Evolutionary conservation across 2,888 invertebrate genomes (phyloP).

Genomic region (Mythimna lalbum): DNA sequence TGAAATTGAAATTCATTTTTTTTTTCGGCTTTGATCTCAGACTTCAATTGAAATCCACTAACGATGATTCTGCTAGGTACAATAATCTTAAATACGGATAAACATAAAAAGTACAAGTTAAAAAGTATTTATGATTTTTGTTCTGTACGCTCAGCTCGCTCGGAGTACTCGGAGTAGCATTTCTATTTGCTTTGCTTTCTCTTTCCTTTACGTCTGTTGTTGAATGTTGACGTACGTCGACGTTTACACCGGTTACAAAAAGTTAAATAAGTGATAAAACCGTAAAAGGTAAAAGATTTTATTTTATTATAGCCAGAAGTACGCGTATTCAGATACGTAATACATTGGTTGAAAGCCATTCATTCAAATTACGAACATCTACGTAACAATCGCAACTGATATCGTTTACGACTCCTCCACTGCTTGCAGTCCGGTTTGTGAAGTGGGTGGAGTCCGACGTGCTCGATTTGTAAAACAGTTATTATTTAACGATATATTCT

Average conservation of each 20-base stretch:
- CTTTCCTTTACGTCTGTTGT: constrained; percentile 22
- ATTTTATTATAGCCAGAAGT: background rate
- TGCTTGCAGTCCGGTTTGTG: constrained; percentile 57
- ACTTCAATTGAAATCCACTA: background rate
- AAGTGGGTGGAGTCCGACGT: constrained; percentile 62
- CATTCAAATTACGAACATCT: constrained; percentile 22
- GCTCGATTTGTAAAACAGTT: constrained; percentile 6
- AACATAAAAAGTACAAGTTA: too few relatives aligned
- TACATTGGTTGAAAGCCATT: constrained; percentile 14
- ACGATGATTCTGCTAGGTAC: too few relatives aligned
- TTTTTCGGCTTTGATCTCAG: background rate
- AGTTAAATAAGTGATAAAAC: background rate
- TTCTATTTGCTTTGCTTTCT: constrained; percentile 19
- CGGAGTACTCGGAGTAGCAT: too few relatives aligned
- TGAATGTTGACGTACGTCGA: constrained; percentile 11
- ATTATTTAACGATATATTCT: constrained; percentile 36
- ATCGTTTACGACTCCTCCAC: constrained; percentile 19
- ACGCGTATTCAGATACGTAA: background rate
- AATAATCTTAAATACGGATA: too few relatives aligned
- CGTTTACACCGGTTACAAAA: background rate
- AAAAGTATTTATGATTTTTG: too few relatives aligned
- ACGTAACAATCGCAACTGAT: constrained; percentile 7
- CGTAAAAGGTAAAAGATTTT: constrained; percentile 11
- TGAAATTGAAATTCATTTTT: background rate
- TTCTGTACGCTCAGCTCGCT: background rate